Percentiles rank a stretch among this genome's conserved stretches.
phyloP scores from a whole-genome alignment of 2,888 invertebrate genomes.

The Aphidoletes aphidimyza region DNA sequence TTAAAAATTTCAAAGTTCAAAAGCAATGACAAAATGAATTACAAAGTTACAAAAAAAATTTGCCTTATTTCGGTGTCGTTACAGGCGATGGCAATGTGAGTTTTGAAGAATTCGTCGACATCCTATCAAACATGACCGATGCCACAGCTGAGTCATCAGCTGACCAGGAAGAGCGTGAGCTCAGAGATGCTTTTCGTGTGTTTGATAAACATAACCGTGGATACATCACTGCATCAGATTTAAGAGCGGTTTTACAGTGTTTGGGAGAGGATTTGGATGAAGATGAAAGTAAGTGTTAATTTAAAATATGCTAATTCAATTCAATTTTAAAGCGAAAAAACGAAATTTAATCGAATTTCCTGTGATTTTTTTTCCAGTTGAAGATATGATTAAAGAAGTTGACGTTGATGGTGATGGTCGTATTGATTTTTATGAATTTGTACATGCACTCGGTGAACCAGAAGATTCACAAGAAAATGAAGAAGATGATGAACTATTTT shows the following conservation, averaged over 20 bases:
- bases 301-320: no score
- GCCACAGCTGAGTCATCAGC: constrained; percentile 74
- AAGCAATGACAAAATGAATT: no score
- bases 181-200: constrained; percentile 87
- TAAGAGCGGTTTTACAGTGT: constrained; percentile 87
- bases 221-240: constrained; percentile 88
- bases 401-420: constrained; percentile 94
- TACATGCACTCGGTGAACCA: constrained; percentile 85
- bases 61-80: constrained; percentile 56
- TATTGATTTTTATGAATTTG: constrained; percentile 91
- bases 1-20: no score
- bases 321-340: not conserved
- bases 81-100: constrained; percentile 87
- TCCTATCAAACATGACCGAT: constrained; percentile 79
- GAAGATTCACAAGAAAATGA: constrained; percentile 82
- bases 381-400: constrained; percentile 96
- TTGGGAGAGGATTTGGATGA: constrained; percentile 89
- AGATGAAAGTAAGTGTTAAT: constrained; percentile 86
- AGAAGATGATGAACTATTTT: constrained; percentile 71
- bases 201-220: constrained; percentile 92
- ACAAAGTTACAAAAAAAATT: not conserved
- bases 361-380: constrained; percentile 73
- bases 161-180: constrained; percentile 84
- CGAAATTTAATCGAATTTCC: constrained; percentile 53
- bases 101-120: constrained; percentile 89